Base-by-base conservation (phyloP, 2,797 vertebrate genomes). In the Sebastes steindachneri region DNA sequence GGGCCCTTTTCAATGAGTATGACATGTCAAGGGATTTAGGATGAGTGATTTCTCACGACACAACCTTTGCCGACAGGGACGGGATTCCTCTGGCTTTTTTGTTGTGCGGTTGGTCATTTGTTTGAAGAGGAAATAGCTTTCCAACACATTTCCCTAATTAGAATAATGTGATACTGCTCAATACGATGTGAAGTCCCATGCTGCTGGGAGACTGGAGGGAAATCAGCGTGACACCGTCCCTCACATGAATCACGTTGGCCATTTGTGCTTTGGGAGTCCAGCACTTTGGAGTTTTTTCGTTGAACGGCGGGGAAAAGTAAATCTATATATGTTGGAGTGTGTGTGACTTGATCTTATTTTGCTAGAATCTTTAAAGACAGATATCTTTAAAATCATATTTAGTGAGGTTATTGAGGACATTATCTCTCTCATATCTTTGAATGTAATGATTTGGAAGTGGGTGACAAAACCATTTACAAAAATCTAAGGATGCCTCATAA, bases 141-240 rank as follows among this genome's bases (percentile, higher is more conserved):
- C 89, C 90, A 89, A 94, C 91, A 94, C 92, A 93, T 93, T 94
- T 94, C 87, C 90, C 90, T 93, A 91, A 93, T 93, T 92, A 92
- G 88, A 94, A 94, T 93, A 87, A 95, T 94, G 90, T 84, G 88
- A 89, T 93, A 83, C 48, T 75, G 89, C 79, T 92, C 91, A 87
- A 90, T 92, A 67, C 72, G 17, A 90, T 87, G 86, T 83, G 87
- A 91, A 90, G 84, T 88, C 92, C 78, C 93, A 94, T 93, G 93
- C 92, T 93, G 91, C 87, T 93, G 91, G 88, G 91, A 94, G 90
- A 88, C 89, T 84, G 19, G 77, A 73, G 65, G 33, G 72, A 84
- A 92, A 90, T 86, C 91, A 92, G 88, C 72, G 25, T 92, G 89
- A 93, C 88, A 80, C 75, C 80, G 29, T 89, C 87, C 87, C 58